These are phyloP conservation scores for Schrankia costaestrigalis DNA, from an alignment of 2,888 invertebrate species.

Conservation along the genomic window DNA sequence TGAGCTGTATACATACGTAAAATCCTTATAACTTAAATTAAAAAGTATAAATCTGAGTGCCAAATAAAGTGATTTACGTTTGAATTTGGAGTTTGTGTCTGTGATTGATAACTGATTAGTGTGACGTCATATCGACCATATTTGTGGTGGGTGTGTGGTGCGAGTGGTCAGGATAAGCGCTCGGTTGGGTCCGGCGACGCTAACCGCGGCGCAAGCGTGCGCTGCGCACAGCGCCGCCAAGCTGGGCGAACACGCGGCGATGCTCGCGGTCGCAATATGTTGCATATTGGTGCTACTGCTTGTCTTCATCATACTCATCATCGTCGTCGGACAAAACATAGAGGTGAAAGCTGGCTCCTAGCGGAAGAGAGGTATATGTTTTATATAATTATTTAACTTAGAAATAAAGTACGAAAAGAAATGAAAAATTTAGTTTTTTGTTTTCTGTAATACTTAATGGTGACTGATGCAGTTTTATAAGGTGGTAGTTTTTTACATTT, in stretches of 20 bases:
- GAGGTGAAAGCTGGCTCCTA: conserved; percentile 82
- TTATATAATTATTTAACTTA: not conserved
- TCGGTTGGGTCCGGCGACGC: conserved; percentile 56
- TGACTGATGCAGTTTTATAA: too few species aligned
- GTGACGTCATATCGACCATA: conserved; percentile 11
- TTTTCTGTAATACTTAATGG: too few species aligned
- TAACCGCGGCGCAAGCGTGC: conserved; percentile 55
- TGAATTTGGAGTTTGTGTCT: too few species aligned
- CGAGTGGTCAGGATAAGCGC: conserved; percentile 48
- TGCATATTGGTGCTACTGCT: conserved; percentile 89
- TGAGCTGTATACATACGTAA: not conserved
- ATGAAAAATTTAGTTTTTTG: too few species aligned
- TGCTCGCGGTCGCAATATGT: conserved; percentile 92
- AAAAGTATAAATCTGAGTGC: too few species aligned
- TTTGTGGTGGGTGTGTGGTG: conserved; percentile 4
- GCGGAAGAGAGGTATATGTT: conserved; percentile 58
- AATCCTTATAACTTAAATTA: not conserved
- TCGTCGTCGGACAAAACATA: conserved; percentile 89
- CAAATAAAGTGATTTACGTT: too few species aligned
- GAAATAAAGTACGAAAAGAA: too few species aligned
- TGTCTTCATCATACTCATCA: conserved; percentile 91
- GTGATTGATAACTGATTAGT: not conserved
- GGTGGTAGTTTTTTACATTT: too few species aligned
- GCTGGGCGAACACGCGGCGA: conserved; percentile 81
- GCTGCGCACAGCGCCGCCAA: conserved; percentile 64